Conservation (phyloP, 2,113 vertebrate genomes). For the Oreochromis tanganicae region DNA sequence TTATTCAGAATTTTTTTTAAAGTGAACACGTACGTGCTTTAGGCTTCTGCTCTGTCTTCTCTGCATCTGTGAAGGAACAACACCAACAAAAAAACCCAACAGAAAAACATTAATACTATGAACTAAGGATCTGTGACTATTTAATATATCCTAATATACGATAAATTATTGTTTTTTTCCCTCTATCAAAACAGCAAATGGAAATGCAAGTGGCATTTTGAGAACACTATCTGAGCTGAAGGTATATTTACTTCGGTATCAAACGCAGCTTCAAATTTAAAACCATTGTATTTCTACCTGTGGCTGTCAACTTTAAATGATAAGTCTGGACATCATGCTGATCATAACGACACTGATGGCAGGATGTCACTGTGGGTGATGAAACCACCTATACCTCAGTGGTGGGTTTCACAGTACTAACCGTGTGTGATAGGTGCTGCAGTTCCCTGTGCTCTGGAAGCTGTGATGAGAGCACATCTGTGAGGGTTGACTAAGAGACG, state of each 20-base stretch:
- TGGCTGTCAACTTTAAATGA: neutral
- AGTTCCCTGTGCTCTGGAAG: slow-evolving; percentile 61
- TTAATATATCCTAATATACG: neutral
- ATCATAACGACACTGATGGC: neutral
- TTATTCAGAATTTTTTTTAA: neutral
- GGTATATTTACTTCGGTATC: neutral
- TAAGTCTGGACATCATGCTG: neutral
- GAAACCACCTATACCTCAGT: neutral
- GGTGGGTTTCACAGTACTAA: neutral
- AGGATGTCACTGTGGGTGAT: neutral
- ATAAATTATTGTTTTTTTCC: neutral
- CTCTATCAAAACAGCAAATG: neutral
- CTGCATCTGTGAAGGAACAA: neutral
- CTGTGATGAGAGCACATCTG: slow-evolving; percentile 30
- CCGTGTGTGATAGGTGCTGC: slow-evolving; percentile 34
- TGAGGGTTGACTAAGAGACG: slow-evolving; percentile 53
- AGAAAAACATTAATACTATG: neutral
- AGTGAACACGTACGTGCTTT: slow-evolving; percentile 56
- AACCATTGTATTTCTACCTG: neutral
- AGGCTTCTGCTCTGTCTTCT: slow-evolving; percentile 20
- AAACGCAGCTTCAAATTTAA: neutral
- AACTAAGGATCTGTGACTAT: neutral
- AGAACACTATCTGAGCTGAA: neutral
- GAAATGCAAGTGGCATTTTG: neutral
- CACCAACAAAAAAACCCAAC: neutral